These are phyloP conservation scores for Eustalomyia histrio DNA, from an alignment of 2,888 invertebrate species.

Conservation along the genomic window DNA sequence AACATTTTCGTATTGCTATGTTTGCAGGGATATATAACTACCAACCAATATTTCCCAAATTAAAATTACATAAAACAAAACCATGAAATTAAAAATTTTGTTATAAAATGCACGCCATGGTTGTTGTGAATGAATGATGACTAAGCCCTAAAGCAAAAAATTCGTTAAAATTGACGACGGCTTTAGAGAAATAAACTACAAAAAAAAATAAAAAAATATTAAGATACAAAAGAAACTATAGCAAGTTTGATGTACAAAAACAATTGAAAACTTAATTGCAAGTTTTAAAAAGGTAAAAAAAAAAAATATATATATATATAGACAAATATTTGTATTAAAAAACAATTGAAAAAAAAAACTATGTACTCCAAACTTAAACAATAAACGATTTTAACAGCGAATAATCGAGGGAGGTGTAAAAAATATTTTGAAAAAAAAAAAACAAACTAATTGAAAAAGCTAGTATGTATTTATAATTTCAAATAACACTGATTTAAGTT, in stretches of 20 bases:
- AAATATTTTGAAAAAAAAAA: too few species aligned
- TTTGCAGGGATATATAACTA: too few species aligned
- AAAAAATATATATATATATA: background rate
- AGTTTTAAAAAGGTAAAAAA: background rate
- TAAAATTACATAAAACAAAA: constrained; percentile 36
- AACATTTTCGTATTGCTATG: too few species aligned
- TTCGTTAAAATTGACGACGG: background rate
- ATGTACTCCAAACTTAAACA: too few species aligned
- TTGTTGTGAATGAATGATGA: background rate
- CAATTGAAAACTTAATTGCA: background rate
- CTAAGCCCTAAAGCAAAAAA: background rate
- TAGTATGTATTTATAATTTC: too few species aligned
- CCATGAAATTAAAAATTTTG: constrained; percentile 21
- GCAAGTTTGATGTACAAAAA: background rate
- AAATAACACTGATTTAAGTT: too few species aligned
- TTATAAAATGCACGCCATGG: constrained; percentile 11
- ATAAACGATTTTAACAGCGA: too few species aligned
- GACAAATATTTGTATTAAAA: background rate
- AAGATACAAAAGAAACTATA: constrained; percentile 1
- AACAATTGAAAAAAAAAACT: background rate
- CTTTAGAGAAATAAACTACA: too few species aligned
- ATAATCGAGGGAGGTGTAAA: too few species aligned
- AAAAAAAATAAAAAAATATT: background rate
- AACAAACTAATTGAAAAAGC: too few species aligned
- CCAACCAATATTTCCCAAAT: background rate